Conservation (phyloP, 2,888 invertebrate genomes). For the Pristionchus exspectatus region DNA sequence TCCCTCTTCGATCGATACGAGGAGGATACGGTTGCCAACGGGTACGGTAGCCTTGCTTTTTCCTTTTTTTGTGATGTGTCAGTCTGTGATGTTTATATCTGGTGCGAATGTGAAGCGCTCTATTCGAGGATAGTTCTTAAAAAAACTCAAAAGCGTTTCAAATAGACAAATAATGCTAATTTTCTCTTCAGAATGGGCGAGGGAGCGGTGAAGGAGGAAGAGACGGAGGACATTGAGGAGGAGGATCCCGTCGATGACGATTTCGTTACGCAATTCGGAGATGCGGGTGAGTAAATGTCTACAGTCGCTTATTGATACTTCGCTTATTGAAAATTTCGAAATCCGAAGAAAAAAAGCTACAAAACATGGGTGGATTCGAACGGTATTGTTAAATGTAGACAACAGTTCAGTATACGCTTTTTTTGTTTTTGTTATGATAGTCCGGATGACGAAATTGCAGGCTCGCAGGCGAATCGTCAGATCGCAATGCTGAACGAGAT, state of each 20-base stretch:
- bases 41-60: background rate
- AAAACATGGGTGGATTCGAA: too few species aligned
- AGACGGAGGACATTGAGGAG: background rate
- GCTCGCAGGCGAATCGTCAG: background rate
- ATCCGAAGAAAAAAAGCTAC: too few species aligned
- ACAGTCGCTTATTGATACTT: too few species aligned
- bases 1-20: background rate
- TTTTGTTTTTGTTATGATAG: too few species aligned
- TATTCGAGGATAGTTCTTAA: too few species aligned
- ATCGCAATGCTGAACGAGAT: background rate
- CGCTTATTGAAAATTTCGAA: too few species aligned
- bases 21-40: background rate
- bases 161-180: background rate
- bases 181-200: background rate
- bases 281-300: background rate
- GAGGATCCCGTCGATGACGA: constrained; percentile 1
- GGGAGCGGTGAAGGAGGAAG: constrained; percentile 13
- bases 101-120: too few species aligned
- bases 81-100: background rate
- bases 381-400: too few species aligned
- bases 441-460: background rate
- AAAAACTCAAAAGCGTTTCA: background rate
- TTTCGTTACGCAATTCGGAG: too few species aligned
- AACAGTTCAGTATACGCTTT: too few species aligned
- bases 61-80: background rate